phyloP scores from a whole-genome alignment of 2,113 vertebrate species.

The Centropus bengalensis region DNA sequence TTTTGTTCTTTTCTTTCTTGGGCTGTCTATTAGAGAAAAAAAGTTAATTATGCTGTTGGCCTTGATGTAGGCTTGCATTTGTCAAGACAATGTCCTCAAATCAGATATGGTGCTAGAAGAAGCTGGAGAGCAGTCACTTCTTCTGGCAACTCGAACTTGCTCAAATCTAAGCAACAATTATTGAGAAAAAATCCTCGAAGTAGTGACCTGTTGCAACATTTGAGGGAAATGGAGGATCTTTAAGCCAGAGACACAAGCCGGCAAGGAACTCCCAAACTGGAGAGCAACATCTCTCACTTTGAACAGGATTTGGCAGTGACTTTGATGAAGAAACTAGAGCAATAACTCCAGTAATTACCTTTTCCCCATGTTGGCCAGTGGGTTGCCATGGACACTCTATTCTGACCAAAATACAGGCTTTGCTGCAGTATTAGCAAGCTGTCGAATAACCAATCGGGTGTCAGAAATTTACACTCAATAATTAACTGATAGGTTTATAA shows the following conservation, averaged over 20 bases:
- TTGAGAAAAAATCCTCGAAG: background rate
- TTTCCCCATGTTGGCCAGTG: background rate
- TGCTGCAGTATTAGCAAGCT: background rate
- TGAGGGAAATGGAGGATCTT: background rate
- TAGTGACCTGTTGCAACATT: background rate
- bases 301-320: background rate
- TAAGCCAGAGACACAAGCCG: background rate
- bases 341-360: slow-evolving; percentile 38
- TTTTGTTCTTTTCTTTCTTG: background rate
- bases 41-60: background rate
- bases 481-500: slow-evolving; percentile 58
- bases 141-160: accelerated
- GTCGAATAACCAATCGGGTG: background rate
- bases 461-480: slow-evolving; percentile 40
- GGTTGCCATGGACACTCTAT: slow-evolving; percentile 37
- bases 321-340: slow-evolving; percentile 15
- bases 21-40: background rate
- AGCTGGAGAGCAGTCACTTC: accelerated
- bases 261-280: background rate
- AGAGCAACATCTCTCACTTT: background rate
- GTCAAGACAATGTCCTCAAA: background rate
- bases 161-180: background rate
- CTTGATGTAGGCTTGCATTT: background rate
- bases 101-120: background rate
- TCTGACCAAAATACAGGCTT: background rate